Percentiles rank a stretch among this genome's conserved stretches.
phyloP scores from a whole-genome alignment of 2,113 vertebrate species.

The Puntigrus tetrazona region DNA sequence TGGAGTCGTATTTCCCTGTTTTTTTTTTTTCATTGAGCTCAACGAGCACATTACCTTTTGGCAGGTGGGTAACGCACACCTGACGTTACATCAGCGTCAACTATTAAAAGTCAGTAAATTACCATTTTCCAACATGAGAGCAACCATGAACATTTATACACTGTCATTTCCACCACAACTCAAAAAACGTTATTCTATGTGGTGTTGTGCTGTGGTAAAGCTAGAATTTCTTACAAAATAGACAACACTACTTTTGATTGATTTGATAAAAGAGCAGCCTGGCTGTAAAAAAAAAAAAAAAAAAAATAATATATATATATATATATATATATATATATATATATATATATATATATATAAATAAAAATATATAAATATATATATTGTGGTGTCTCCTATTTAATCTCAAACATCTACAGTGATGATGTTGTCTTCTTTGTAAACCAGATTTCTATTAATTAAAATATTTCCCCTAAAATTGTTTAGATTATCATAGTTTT shows the following conservation, averaged over 20 bases:
- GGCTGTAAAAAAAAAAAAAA: too few relatives aligned
- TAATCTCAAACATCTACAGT: background rate
- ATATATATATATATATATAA: too few relatives aligned
- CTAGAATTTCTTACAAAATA: background rate
- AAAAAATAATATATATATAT: too few relatives aligned
- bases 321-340: too few relatives aligned
- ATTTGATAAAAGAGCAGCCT: too few relatives aligned
- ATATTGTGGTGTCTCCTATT: background rate
- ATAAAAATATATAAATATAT: too few relatives aligned
- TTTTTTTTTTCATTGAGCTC: background rate
- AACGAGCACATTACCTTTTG: background rate
- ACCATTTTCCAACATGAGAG: background rate
- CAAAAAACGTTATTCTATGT: background rate
- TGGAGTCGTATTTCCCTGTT: background rate
- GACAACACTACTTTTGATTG: background rate
- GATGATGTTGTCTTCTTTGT: background rate
- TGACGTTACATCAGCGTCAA: background rate
- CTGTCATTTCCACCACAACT: background rate
- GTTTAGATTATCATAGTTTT: background rate
- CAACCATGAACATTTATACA: background rate
- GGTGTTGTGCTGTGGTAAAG: background rate
- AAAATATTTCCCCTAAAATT: too few relatives aligned
- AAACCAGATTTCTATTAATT: background rate
- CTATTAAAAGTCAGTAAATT: background rate
- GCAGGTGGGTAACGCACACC: background rate